Base-by-base conservation (phyloP, 2,113 vertebrate species). In the Naja naja region DNA sequence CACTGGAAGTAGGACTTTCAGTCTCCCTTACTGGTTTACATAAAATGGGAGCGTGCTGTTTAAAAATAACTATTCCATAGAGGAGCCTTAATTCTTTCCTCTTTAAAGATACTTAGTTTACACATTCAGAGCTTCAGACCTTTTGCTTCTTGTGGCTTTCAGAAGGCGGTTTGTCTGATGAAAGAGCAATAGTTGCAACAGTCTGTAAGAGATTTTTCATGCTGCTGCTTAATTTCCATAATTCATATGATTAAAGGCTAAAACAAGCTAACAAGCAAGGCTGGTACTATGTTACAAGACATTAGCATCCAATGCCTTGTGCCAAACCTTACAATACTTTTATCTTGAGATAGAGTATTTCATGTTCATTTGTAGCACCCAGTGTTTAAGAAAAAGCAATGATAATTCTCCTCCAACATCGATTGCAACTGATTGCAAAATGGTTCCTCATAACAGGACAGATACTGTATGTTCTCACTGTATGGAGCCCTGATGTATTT, bases 231-330 rank as follows among this genome's bases (percentile, higher is more conserved):
- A 94, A 90, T 49, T 14, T 39, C 25, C 39, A 8, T n/a, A 95
- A 95, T 92, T 94, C 92, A 89, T 93, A 95, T 95, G 91, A 95
- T 95, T 95, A 96, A 94, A 85, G 95, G 96, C 96, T 94, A 95
- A 96, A 90, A 94, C 86, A 97, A 89, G 25, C 43, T 91, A 85
- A 96, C 95, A 94, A 93, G 93, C 22, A 90, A 56, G 95, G 81
- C 34, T 93, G 25, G 94, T 90, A 89, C 52, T 91, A 93, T 91
- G 89, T 89, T 92, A 89, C 89, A 96, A 95, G 92, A 94, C 88
- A 64, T 93, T 97, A 92, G 89, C 92, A 93, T 93, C 92, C 34
- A 90, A 94, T 88, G 94, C 64, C 87, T 94, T 92, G 85, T 93
- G 88, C 91, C 96, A 92, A 95, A 87, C 92, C 81, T 93, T 27